phyloP scores from a whole-genome alignment of 1,140 invertebrate species.

The Orchesella cincta region DNA sequence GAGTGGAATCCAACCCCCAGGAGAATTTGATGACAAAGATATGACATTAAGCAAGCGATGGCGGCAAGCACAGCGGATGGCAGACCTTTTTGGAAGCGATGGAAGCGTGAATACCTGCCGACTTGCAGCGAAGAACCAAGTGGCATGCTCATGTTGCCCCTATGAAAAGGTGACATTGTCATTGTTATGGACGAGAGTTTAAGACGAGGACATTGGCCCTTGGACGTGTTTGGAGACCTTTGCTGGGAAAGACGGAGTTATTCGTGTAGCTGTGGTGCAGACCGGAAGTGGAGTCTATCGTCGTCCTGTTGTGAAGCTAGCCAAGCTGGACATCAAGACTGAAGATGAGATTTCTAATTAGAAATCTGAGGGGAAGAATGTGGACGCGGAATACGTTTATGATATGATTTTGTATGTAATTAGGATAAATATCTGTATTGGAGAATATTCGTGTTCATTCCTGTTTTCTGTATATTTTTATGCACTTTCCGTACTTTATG shows the following conservation, averaged over 20 bases:
- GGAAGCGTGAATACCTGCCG: constrained; percentile 39
- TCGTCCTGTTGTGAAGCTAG: not conserved
- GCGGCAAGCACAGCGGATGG: constrained; percentile 27
- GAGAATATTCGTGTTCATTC: no score
- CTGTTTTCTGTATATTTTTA: no score
- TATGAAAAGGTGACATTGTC: constrained; percentile 22
- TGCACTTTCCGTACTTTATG: no score
- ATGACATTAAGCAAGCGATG: constrained; percentile 22
- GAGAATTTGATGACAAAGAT: constrained; percentile 21
- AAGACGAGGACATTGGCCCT: not conserved
- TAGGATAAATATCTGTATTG: no score
- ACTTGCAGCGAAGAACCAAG: constrained; percentile 34
- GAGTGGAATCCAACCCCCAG: not conserved
- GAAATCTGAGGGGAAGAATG: not conserved
- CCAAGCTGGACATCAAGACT: not conserved
- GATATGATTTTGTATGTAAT: no score
- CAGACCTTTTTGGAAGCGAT: constrained; percentile 44
- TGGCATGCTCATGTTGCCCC: not conserved
- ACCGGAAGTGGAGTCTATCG: not conserved
- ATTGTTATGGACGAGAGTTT: constrained; percentile 1
- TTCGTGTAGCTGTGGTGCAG: not conserved
- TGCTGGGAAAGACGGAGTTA: not conserved
- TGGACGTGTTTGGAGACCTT: not conserved
- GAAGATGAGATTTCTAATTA: not conserved
- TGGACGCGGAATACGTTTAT: no score